Percentiles rank a stretch among this genome's conserved stretches.
These are phyloP conservation scores for Leptobrachium ailaonicum DNA, from an alignment of 2,113 vertebrate species.

Conservation along the genomic window DNA sequence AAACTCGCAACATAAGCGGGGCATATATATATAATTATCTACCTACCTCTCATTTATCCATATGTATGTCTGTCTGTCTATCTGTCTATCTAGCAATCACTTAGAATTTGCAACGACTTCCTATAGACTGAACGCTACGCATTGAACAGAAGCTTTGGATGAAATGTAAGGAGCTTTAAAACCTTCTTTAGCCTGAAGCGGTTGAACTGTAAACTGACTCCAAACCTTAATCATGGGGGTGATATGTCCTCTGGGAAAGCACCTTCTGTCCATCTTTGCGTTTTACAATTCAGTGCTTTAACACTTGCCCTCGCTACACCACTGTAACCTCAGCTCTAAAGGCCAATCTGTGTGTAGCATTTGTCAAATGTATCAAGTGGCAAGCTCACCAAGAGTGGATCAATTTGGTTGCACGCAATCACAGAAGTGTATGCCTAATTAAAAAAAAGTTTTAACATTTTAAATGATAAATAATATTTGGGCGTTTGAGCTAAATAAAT, in stretches of 20 bases:
- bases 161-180: conserved; percentile 31
- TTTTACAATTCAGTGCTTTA: conserved; percentile 46
- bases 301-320: not conserved
- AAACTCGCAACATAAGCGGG: too few species aligned
- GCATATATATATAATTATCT: not conserved
- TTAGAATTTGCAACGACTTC: too few species aligned
- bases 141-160: conserved; percentile 42
- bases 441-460: too few species aligned
- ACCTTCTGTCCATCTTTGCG: conserved; percentile 5
- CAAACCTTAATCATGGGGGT: not conserved
- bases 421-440: too few species aligned
- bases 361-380: conserved; percentile 27
- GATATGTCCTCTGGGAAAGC: conserved; percentile 25
- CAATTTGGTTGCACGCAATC: not conserved
- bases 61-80: not conserved
- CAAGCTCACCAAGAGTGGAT: not conserved
- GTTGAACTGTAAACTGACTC: conserved; percentile 47
- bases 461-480: too few species aligned
- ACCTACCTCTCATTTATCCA: not conserved
- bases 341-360: conserved; percentile 51
- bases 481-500: too few species aligned
- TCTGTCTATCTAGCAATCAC: too few species aligned
- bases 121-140: conserved; percentile 34
- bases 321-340: conserved; percentile 50
- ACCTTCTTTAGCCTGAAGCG: conserved; percentile 14